phyloP scores from a whole-genome alignment of 2,113 vertebrate species.

The Misgurnus anguillicaudatus region DNA sequence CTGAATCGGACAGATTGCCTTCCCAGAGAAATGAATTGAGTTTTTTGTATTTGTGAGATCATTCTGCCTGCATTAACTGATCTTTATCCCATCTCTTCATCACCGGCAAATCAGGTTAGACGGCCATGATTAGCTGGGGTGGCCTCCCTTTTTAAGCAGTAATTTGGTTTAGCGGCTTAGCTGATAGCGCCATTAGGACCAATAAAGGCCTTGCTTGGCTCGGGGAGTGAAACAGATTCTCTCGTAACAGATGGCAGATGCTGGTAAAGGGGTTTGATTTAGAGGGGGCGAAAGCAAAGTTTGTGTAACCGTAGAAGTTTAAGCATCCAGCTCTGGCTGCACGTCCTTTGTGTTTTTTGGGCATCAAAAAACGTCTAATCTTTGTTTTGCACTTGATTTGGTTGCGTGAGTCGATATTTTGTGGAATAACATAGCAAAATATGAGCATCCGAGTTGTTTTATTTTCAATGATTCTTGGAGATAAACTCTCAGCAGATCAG shows the following conservation, averaged over 20 bases:
- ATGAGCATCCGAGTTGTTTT: too few relatives aligned
- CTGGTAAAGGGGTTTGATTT: conserved; percentile 72
- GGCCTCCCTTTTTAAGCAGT: conserved; percentile 83
- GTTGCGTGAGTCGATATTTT: neutral
- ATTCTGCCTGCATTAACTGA: conserved; percentile 86
- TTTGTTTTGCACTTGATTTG: neutral
- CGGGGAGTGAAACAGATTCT: conserved; percentile 83
- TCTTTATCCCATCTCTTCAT: conserved; percentile 86
- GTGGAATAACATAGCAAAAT: too few relatives aligned
- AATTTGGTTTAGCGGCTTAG: conserved; percentile 84
- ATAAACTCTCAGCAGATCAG: too few relatives aligned
- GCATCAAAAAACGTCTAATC: neutral
- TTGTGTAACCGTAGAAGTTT: conserved; percentile 79
- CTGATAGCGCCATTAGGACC: conserved; percentile 84
- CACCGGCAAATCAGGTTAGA: conserved; percentile 83
- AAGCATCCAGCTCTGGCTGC: conserved; percentile 1
- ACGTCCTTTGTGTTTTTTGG: neutral
- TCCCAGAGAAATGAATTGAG: conserved; percentile 86
- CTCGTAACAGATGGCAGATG: conserved; percentile 77
- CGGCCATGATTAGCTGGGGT: conserved; percentile 82
- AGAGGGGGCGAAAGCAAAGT: conserved; percentile 76
- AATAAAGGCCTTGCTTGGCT: conserved; percentile 83
- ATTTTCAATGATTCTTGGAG: too few relatives aligned
- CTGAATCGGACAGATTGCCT: conserved; percentile 85
- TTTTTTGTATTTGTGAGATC: conserved; percentile 88